Percentiles rank a stretch among this genome's conserved stretches.
Evolutionary conservation across 2,113 vertebrate species (phyloP).

Genomic region (Ivindomyrus marchei): DNA sequence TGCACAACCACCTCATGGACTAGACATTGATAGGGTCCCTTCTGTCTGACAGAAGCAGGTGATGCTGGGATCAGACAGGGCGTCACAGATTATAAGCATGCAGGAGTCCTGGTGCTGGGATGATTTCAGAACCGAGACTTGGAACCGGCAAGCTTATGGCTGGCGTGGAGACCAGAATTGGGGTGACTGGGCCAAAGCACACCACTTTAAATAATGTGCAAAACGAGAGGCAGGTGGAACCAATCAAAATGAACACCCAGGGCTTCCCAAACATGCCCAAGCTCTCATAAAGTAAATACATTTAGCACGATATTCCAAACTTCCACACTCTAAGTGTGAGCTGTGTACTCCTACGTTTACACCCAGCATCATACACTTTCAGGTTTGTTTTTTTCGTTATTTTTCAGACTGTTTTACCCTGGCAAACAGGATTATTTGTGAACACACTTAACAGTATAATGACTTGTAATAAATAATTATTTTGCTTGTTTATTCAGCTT

Average conservation of each 20-base stretch:
- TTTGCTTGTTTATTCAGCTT: slow-evolving; percentile 10
- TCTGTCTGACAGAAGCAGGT: not conserved
- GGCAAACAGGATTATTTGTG: not conserved
- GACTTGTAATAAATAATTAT: not conserved
- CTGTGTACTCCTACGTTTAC: not conserved
- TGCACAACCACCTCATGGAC: not conserved
- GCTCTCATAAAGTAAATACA: not conserved
- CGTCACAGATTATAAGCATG: not conserved
- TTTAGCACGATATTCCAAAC: not conserved
- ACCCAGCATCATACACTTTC: not conserved
- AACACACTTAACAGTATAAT: not conserved
- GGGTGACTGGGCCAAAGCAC: not conserved
- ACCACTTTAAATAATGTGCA: not conserved
- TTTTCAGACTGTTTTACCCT: not conserved
- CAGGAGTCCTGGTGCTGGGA: not conserved
- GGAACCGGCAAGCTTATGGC: not conserved
- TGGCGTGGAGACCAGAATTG: not conserved
- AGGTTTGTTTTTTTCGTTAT: not conserved
- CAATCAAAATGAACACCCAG: slow-evolving; percentile 23
- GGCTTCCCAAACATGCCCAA: not conserved
- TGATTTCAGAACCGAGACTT: not conserved
- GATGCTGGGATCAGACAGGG: not conserved
- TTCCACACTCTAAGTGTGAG: not conserved
- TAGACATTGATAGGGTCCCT: not conserved
- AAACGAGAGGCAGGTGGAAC: not conserved